Evolutionary conservation across 1,140 invertebrate genomes (phyloP).

Genomic region (Saccostrea echinata): DNA sequence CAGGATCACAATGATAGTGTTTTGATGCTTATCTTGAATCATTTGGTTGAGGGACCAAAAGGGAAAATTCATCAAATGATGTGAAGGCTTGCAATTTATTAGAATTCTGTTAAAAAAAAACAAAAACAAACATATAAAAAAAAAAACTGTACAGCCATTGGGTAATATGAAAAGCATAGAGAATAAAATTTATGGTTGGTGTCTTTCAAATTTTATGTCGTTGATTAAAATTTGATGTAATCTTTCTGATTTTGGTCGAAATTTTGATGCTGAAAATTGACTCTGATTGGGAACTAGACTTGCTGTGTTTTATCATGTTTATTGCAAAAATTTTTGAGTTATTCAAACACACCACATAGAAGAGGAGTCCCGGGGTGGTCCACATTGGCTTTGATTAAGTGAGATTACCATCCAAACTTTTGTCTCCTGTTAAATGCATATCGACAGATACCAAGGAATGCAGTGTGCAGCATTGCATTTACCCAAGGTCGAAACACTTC

Average conservation of each 20-base stretch:
- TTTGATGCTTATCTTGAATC: conserved; percentile 35
- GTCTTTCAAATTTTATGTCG: no score
- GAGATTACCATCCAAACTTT: conserved; percentile 27
- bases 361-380: conserved; percentile 11
- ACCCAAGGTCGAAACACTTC: conserved; percentile 30
- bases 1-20: conserved; percentile 23
- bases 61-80: not conserved
- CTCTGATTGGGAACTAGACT: not conserved
- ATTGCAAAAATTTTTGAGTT: conserved; percentile 9
- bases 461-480: conserved; percentile 26
- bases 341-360: not conserved
- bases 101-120: no score
- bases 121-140: no score
- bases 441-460: conserved; percentile 9
- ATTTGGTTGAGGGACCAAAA: not conserved
- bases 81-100: no score
- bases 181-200: no score
- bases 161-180: no score
- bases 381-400: conserved; percentile 27
- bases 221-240: no score
- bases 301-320: conserved; percentile 24
- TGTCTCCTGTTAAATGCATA: conserved; percentile 27
- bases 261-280: not conserved
- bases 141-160: no score
- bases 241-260: not conserved